Evolutionary conservation across 1,140 invertebrate species (phyloP), one percentile per base, ranked within the genome.

Genomic region (Pantala flavescens): DNA sequence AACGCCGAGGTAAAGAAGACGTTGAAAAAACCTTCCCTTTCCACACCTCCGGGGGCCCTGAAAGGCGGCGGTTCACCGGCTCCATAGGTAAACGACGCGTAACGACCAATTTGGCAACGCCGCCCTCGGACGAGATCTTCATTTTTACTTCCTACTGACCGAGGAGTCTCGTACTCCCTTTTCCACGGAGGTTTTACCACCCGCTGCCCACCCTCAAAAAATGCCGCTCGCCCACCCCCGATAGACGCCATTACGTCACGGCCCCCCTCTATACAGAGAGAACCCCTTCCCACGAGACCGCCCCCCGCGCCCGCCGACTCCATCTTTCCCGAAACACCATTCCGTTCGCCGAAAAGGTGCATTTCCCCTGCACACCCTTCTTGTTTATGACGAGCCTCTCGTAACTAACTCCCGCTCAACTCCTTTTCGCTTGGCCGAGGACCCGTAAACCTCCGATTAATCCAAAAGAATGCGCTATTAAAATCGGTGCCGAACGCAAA

Each of bases 31-130:
- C 28, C 28, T 36, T 36, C 28, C 28, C 28, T 36, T 36, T 36
- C 28, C 49, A 7, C 49, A 63, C 49, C 14, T 21, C 49, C 16
- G n/a, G 5, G 16, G 49, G n/a, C 49, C 12, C 49, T 12, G 3
- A 21, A 63, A 63, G 49, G 49, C 49, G 49, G 49, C 14, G 49
- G 49, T 16, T 3, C 49, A 16, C 49, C 16, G 49, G 49, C 49
- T 63, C 49, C 49, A 63, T 63, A 63, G 49, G 49, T 63, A 63
- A 63, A 63, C 49, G 49, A 63, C 49, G 49, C 12, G 49, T 63
- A 63, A 63, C 49, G 12, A 63, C 3, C 49, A 63, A 63, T 63
- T 63, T 63, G 49, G 49, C 49, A 63, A 63, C 49, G 49, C n/a
- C 49, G 49, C 16, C 49, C 49, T 63, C 49, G n/a, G 16, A 21